Evolutionary conservation across 2,797 vertebrate species (phyloP).

Genomic region (Hemibagrus guttatus): DNA sequence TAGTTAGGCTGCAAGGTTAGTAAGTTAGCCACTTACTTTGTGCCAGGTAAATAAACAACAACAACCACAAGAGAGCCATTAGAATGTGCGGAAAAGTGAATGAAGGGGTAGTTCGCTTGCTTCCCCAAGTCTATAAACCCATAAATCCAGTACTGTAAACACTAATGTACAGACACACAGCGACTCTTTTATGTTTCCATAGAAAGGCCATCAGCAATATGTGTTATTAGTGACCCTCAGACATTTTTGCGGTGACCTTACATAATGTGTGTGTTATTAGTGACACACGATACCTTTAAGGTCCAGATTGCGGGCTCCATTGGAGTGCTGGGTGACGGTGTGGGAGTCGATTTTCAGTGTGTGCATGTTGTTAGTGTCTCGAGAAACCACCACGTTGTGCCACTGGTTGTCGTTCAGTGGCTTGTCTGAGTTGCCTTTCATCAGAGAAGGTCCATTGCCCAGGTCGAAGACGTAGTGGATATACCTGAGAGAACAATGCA

Average conservation of each 20-base stretch:
- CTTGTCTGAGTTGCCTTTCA: constrained; percentile 96
- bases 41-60: not conserved
- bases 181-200: constrained; percentile 1
- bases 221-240: constrained; percentile 21
- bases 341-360: constrained; percentile 91
- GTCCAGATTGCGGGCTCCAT: constrained; percentile 90
- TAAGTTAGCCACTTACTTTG: not conserved
- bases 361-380: constrained; percentile 88
- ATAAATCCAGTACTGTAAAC: constrained; percentile 2
- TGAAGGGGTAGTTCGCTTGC: not conserved
- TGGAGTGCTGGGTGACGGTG: constrained; percentile 94
- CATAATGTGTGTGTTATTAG: constrained; percentile 14
- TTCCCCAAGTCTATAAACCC: not conserved
- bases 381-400: constrained; percentile 94
- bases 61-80: not conserved
- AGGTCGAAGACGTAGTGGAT: constrained; percentile 95
- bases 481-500: constrained; percentile 70
- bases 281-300: constrained; percentile 83
- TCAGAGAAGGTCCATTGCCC: constrained; percentile 90
- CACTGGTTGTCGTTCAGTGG: constrained; percentile 94
- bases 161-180: constrained; percentile 10
- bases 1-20: not conserved
- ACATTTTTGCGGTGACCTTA: not conserved
- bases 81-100: not conserved
- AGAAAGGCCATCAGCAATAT: not conserved